phyloP scores from a whole-genome alignment of 2,888 invertebrate genomes.

The Drosophila macrospina region DNA sequence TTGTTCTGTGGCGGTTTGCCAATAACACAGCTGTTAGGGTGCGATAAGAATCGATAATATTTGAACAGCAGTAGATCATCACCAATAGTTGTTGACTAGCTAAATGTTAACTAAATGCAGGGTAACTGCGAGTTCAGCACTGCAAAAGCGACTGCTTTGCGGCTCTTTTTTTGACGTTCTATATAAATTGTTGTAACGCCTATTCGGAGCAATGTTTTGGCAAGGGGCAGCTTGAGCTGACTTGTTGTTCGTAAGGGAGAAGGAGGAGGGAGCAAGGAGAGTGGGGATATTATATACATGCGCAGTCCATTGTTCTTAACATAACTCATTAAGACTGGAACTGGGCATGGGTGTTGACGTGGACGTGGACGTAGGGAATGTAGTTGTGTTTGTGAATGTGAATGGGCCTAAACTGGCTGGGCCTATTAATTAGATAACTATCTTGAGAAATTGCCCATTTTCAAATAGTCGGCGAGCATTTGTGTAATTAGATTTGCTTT shows the following conservation, averaged over 20 bases:
- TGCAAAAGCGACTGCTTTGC: conserved; percentile 3
- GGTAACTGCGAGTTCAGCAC: conserved; percentile 15
- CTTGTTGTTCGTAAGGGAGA: background rate
- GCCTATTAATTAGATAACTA: conserved; percentile 85
- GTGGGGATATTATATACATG: conserved; percentile 52
- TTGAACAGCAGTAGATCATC: background rate
- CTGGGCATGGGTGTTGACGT: conserved; percentile 59
- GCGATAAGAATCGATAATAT: background rate
- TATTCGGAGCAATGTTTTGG: conserved; percentile 71
- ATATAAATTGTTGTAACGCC: conserved; percentile 80
- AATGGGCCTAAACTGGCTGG: conserved; percentile 47
- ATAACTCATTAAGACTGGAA: conserved; percentile 77
- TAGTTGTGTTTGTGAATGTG: conserved; percentile 16
- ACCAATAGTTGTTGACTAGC: background rate
- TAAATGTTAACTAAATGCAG: background rate
- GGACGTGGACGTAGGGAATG: conserved; percentile 49
- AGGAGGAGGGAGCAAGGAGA: conserved; percentile 1
- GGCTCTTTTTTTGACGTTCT: conserved; percentile 57
- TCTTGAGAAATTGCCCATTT: conserved; percentile 85
- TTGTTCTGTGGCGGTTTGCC: background rate
- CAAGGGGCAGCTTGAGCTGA: conserved; percentile 40
- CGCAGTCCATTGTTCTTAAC: conserved; percentile 71
- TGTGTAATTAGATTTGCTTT: conserved; percentile 85
- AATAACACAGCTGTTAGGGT: background rate
- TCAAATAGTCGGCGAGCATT: conserved; percentile 84